Conservation (phyloP, 2,797 vertebrate species). For the Salmo trutta region DNA sequence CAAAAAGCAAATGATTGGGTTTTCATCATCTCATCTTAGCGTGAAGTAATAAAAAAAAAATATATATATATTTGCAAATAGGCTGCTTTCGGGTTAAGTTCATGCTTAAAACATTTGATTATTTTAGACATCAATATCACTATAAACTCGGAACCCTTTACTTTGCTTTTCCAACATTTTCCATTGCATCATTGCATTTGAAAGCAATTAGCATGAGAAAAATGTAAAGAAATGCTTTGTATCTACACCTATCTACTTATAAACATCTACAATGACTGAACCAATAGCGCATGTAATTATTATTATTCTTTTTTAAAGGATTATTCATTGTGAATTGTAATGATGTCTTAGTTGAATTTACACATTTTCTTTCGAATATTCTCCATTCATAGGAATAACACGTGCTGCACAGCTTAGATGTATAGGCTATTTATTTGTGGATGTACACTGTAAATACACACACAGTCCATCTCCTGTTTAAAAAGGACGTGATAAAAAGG, state of each 20-base stretch:
- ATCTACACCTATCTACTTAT: background rate
- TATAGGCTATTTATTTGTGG: constrained; percentile 31
- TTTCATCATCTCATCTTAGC: background rate
- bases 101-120: background rate
- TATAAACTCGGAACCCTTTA: background rate
- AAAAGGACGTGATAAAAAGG: constrained; percentile 43
- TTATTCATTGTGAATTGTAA: constrained; percentile 10
- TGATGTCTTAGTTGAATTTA: background rate
- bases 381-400: constrained; percentile 2
- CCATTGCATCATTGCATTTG: background rate
- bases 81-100: constrained; percentile 16
- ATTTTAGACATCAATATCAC: background rate
- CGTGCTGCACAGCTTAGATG: background rate
- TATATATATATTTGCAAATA: background rate
- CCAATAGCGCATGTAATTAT: background rate
- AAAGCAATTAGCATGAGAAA: background rate
- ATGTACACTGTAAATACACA: constrained; percentile 32
- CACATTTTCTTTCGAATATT: background rate
- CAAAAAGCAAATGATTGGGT: background rate
- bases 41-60: background rate
- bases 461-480: constrained; percentile 38
- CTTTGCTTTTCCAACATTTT: background rate
- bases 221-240: background rate
- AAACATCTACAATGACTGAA: background rate
- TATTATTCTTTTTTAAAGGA: background rate